These are phyloP conservation scores for Donacobius atricapilla DNA, from an alignment of 2,113 vertebrate genomes.

Conservation along the genomic window DNA sequence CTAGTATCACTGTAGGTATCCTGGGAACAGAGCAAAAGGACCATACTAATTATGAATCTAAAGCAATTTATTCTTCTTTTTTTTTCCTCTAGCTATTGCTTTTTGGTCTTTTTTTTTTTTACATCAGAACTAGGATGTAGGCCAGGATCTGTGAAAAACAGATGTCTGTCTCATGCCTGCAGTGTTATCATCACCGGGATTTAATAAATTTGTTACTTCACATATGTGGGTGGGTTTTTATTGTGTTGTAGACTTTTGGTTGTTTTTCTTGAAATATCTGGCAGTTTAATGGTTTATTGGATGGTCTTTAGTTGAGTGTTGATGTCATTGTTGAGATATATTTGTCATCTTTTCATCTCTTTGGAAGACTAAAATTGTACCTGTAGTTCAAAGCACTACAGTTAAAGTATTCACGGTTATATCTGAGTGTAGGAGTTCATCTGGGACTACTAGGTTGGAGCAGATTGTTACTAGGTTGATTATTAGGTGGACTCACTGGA, in stretches of 20 bases:
- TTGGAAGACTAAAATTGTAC: not conserved
- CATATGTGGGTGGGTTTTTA: not conserved
- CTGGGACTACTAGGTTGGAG: not conserved
- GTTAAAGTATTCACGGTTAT: not conserved
- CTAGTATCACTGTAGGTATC: not conserved
- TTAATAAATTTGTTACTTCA: constrained; percentile 18
- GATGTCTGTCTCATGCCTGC: not conserved
- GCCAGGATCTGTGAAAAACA: constrained; percentile 33
- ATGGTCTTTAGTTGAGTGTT: not conserved
- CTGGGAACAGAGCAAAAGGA: not conserved
- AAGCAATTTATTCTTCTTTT: not conserved
- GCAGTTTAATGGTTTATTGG: not conserved
- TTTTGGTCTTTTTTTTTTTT: not conserved
- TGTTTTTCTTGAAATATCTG: not conserved
- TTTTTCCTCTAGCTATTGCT: not conserved
- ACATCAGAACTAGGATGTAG: not conserved
- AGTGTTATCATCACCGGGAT: not conserved
- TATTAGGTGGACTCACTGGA: not conserved
- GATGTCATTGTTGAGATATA: not conserved
- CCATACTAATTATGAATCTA: not conserved
- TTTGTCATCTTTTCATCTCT: not conserved
- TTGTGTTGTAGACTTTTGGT: not conserved
- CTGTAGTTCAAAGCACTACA: not conserved
- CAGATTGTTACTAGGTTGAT: not conserved
- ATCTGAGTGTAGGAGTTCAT: not conserved